Percentiles rank a stretch among this genome's conserved stretches.
phyloP scores from a whole-genome alignment of 2,888 invertebrate genomes.

The Parnassius mnemosyne region DNA sequence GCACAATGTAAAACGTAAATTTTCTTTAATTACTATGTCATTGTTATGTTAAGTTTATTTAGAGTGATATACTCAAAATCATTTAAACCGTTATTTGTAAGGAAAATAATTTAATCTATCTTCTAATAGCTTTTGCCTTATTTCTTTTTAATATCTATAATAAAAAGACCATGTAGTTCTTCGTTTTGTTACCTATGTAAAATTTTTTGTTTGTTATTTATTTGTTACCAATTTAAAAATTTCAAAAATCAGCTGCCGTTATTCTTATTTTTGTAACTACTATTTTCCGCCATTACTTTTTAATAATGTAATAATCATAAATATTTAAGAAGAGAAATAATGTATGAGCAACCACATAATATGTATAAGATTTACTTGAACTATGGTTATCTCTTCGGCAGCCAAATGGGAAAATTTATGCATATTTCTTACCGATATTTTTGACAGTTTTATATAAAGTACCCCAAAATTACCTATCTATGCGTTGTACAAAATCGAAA shows the following conservation, averaged over 20 bases:
- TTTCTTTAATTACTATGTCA: constrained; percentile 4
- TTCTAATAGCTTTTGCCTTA: not conserved
- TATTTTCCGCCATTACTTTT: too few relatives aligned
- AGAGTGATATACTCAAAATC: constrained; percentile 2
- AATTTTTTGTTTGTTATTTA: too few relatives aligned
- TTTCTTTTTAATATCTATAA: not conserved
- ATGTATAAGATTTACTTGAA: not conserved
- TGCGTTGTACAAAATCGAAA: not conserved
- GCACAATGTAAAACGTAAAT: constrained; percentile 1
- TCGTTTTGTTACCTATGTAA: too few relatives aligned
- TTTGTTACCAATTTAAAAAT: too few relatives aligned
- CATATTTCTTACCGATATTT: not conserved
- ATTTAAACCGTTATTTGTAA: constrained; percentile 3
- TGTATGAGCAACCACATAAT: too few relatives aligned
- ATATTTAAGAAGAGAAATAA: too few relatives aligned
- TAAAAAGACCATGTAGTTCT: not conserved
- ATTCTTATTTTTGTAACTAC: too few relatives aligned
- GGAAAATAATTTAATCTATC: not conserved
- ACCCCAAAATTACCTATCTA: not conserved
- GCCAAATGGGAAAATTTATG: constrained; percentile 1
- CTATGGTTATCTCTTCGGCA: constrained; percentile 6
- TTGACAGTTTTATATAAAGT: not conserved
- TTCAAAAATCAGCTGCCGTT: too few relatives aligned
- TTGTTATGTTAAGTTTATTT: constrained; percentile 7
- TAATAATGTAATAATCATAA: too few relatives aligned